These are phyloP conservation scores for Drosophila asahinai DNA, from an alignment of 1,140 invertebrate genomes.

Conservation along the genomic window DNA sequence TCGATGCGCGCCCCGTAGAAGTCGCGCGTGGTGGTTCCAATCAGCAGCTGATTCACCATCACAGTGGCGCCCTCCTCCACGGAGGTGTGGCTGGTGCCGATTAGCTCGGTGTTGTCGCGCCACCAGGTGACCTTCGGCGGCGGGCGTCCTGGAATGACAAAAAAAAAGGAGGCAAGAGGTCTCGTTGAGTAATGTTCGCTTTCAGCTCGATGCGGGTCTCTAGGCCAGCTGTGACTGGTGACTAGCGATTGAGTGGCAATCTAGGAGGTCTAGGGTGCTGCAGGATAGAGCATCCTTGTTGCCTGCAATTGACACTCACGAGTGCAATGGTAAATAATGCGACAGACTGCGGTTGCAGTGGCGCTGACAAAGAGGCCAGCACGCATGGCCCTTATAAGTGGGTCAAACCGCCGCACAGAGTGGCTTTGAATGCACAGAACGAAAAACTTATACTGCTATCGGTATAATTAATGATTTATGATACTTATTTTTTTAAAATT, in stretches of 20 bases:
- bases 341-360: slow-evolving; percentile 21
- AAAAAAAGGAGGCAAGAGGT: not conserved
- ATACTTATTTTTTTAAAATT: not conserved
- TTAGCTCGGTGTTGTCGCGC: slow-evolving; percentile 89
- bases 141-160: slow-evolving; percentile 87
- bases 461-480: not conserved
- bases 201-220: slow-evolving; percentile 20
- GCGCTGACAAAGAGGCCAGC: slow-evolving; percentile 22
- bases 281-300: slow-evolving; percentile 18
- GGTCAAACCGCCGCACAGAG: slow-evolving; percentile 28
- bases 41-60: slow-evolving; percentile 89
- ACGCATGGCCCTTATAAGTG: slow-evolving; percentile 26
- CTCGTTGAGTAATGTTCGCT: not conserved
- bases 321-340: slow-evolving; percentile 47
- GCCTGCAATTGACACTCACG: slow-evolving; percentile 46
- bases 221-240: slow-evolving; percentile 9
- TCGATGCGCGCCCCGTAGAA: slow-evolving; percentile 88
- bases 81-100: slow-evolving; percentile 88
- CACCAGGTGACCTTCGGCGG: slow-evolving; percentile 92
- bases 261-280: not conserved
- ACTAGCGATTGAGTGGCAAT: slow-evolving; percentile 10
- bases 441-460: not conserved
- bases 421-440: not conserved
- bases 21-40: slow-evolving; percentile 87
- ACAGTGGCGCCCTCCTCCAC: slow-evolving; percentile 86